A percentile compares a stretch with the other conserved stretches of the same genome.
These are phyloP conservation scores for Apotomis turbidana DNA, from an alignment of 2,888 invertebrate genomes.

Conservation along the genomic window DNA sequence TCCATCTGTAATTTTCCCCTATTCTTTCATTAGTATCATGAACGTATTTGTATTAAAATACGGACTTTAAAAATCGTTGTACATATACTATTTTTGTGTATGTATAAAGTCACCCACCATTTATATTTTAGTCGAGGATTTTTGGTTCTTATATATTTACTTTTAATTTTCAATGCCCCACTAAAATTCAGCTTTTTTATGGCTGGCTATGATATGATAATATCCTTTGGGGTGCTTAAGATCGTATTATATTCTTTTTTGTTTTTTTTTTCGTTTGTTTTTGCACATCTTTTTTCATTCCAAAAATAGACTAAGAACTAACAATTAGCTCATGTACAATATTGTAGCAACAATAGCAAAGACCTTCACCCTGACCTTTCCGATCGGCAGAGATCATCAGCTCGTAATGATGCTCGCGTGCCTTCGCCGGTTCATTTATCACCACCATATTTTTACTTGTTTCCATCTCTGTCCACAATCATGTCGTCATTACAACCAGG, in stretches of 20 bases:
- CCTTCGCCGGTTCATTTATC: slow-evolving; percentile 72
- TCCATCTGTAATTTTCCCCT: neutral
- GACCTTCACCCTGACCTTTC: slow-evolving; percentile 42
- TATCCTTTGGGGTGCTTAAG: too few species aligned
- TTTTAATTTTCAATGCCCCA: too few species aligned
- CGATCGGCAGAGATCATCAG: slow-evolving; percentile 48
- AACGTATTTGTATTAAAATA: too few species aligned
- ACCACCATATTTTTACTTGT: slow-evolving; percentile 78
- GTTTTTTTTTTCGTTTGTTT: too few species aligned
- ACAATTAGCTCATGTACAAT: neutral
- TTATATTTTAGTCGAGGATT: too few species aligned
- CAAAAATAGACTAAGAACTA: neutral
- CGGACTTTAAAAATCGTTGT: too few species aligned
- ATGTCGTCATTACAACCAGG: slow-evolving; percentile 80
- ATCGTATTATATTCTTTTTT: too few species aligned
- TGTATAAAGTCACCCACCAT: too few species aligned
- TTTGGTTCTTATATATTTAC: too few species aligned
- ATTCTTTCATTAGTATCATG: neutral
- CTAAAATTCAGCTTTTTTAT: too few species aligned
- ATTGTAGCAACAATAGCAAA: slow-evolving; percentile 15
- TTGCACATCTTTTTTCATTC: neutral
- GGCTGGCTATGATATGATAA: too few species aligned
- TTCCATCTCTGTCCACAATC: slow-evolving; percentile 78
- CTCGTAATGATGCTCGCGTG: slow-evolving; percentile 73
- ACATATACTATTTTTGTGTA: too few species aligned